Conservation (phyloP, 1,140 invertebrate species). For the Delia radicum region DNA sequence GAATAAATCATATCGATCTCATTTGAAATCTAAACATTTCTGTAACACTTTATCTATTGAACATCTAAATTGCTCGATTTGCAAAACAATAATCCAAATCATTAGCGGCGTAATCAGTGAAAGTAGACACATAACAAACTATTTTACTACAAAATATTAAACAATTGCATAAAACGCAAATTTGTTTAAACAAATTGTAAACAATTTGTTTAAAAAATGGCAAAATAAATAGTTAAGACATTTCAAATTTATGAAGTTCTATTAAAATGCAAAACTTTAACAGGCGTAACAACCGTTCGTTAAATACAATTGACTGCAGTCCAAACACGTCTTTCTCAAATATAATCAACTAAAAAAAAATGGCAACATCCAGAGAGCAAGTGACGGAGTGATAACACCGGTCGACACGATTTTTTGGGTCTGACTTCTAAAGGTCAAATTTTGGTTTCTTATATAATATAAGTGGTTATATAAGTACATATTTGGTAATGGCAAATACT, state of each 20-base stretch:
- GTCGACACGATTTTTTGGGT: too few species aligned
- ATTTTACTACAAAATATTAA: neutral
- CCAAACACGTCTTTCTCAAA: constrained; percentile 3
- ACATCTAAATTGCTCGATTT: neutral
- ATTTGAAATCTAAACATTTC: neutral
- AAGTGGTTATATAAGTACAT: too few species aligned
- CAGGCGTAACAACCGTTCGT: neutral
- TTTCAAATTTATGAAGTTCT: constrained; percentile 8
- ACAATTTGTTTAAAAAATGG: neutral
- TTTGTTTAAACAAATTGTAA: neutral
- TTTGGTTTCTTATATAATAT: too few species aligned
- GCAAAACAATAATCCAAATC: neutral
- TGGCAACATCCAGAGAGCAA: neutral
- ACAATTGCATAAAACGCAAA: neutral
- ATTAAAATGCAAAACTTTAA: constrained; percentile 21
- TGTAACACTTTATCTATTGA: neutral
- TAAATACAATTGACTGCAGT: neutral
- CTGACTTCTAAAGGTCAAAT: too few species aligned
- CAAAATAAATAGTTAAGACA: neutral
- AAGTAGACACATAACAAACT: neutral
- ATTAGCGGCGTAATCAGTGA: neutral
- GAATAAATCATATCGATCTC: too few species aligned
- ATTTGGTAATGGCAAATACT: too few species aligned
- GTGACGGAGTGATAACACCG: too few species aligned
- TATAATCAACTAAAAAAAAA: neutral